phyloP scores from a whole-genome alignment of 1,140 invertebrate species.

The Bombus ignitus region DNA sequence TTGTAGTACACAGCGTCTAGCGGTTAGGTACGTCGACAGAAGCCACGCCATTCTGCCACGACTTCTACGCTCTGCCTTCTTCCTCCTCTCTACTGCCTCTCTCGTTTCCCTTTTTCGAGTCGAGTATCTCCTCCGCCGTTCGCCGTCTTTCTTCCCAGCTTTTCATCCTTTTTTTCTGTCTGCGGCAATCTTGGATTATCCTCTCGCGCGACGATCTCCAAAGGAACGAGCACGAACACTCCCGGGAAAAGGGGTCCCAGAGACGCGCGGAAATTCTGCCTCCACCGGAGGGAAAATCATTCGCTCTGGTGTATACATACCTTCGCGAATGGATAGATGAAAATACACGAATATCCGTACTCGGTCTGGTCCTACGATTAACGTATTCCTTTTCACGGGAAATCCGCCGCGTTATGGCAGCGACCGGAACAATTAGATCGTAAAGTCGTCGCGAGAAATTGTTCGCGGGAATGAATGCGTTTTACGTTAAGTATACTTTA shows the following conservation, averaged over 20 bases:
- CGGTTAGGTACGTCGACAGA: conserved; percentile 34
- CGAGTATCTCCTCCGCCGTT: not conserved
- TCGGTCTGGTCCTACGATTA: not conserved
- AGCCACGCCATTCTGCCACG: conserved; percentile 31
- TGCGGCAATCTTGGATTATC: conserved; percentile 54
- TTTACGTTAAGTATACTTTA: not conserved
- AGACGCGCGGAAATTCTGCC: conserved; percentile 3
- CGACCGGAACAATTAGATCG: not conserved
- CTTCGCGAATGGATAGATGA: not conserved
- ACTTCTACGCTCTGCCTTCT: not conserved
- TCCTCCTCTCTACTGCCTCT: not conserved
- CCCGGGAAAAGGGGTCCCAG: not conserved
- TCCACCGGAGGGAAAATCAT: not conserved
- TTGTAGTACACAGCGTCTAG: conserved; percentile 46
- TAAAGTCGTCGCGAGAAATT: not conserved
- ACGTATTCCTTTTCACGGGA: not conserved
- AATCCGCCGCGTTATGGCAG: not conserved
- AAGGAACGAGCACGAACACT: conserved; percentile 32
- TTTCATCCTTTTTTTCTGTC: conserved; percentile 20
- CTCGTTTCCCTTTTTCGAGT: not conserved
- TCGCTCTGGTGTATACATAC: not conserved
- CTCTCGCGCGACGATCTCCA: conserved; percentile 34
- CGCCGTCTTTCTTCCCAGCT: conserved; percentile 16
- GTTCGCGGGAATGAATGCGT: not conserved
- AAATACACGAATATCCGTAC: not conserved